These are phyloP conservation scores for Morphnarchus princeps DNA, from an alignment of 2,113 vertebrate genomes.

Conservation along the genomic window DNA sequence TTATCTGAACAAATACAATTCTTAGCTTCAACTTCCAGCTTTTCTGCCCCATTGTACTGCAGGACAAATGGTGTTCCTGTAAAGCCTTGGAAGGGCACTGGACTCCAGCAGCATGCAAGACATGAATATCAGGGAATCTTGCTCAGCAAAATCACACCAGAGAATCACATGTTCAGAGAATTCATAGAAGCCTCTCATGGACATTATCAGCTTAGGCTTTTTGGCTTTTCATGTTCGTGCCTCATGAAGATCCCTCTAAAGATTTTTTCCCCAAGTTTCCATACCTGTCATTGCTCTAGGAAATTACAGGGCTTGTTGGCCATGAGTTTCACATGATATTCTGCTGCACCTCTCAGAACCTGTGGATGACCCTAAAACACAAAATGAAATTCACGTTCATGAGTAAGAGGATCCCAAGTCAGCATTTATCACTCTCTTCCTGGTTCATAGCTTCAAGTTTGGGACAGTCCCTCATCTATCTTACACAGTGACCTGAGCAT, in stretches of 20 bases:
- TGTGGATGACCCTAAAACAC: background rate
- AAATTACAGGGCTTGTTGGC: rapidly evolving
- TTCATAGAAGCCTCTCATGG: background rate
- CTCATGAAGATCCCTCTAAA: background rate
- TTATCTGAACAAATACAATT: background rate
- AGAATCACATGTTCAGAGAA: background rate
- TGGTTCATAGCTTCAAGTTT: background rate
- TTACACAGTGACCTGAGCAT: background rate
- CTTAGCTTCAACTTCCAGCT: background rate
- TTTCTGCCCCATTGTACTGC: background rate
- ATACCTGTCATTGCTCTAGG: background rate
- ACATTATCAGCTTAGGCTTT: background rate
- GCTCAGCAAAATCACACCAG: background rate
- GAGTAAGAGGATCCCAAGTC: background rate
- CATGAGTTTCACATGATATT: background rate
- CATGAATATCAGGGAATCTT: background rate
- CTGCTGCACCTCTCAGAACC: background rate
- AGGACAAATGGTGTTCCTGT: background rate
- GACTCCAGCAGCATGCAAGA: background rate
- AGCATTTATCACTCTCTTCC: background rate
- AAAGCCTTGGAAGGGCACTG: background rate
- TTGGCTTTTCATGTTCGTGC: background rate
- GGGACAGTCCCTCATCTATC: background rate
- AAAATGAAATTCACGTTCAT: background rate
- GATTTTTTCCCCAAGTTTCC: background rate